phyloP scores from a whole-genome alignment of 1,140 invertebrate species.

The Magallana ariakensis region DNA sequence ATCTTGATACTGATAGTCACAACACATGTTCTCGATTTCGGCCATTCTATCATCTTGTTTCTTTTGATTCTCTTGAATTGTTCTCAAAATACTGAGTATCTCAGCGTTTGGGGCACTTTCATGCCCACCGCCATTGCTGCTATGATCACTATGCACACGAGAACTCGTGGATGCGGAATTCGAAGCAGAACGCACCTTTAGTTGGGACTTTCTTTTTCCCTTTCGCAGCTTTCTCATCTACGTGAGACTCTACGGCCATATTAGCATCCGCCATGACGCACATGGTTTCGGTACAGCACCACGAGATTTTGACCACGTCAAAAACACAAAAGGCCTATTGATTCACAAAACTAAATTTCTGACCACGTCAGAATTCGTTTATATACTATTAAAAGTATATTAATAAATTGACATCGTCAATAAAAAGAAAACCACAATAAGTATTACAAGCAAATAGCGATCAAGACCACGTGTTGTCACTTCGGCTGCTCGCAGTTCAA shows the following conservation, averaged over 20 bases:
- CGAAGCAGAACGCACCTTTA: not conserved
- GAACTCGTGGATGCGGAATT: not conserved
- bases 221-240: not conserved
- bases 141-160: not conserved
- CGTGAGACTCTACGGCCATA: not conserved
- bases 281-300: not conserved
- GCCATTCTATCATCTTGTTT: conserved; percentile 1
- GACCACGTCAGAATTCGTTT: not conserved
- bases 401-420: too few species aligned
- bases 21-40: not conserved
- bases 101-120: not conserved
- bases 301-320: not conserved
- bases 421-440: too few species aligned
- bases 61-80: conserved; percentile 2
- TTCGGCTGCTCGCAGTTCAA: conserved; percentile 6
- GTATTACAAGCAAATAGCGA: not conserved
- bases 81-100: not conserved
- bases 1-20: not conserved
- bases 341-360: not conserved
- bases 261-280: not conserved
- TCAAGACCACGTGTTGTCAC: not conserved
- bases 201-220: not conserved
- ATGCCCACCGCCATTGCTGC: not conserved
- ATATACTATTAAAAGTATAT: too few species aligned
- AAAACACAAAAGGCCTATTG: not conserved